Conservation (phyloP, 2,888 invertebrate genomes). For the Azorinus chamasolen region DNA sequence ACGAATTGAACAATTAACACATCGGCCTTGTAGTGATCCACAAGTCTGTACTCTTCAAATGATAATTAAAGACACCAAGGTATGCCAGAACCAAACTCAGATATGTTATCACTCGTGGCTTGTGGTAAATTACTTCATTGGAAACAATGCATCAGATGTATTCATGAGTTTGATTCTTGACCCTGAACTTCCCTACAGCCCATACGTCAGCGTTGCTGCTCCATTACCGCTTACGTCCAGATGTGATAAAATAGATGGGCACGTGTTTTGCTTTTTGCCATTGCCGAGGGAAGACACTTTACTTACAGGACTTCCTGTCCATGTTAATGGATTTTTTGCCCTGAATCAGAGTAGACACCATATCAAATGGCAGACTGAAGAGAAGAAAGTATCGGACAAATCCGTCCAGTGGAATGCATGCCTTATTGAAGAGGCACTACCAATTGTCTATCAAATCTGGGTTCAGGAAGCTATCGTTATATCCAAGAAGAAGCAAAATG, state of each 20-base stretch:
- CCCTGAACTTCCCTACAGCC: conserved; percentile 32
- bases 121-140: conserved; percentile 47
- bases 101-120: conserved; percentile 13
- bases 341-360: conserved; percentile 81
- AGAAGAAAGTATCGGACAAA: conserved; percentile 64
- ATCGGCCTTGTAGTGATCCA: background rate
- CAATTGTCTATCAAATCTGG: conserved; percentile 61
- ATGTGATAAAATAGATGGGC: conserved; percentile 15
- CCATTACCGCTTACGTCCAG: conserved; percentile 1
- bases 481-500: background rate
- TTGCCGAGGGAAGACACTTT: conserved; percentile 75
- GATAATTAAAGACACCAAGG: background rate
- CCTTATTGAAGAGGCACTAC: conserved; percentile 75
- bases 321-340: conserved; percentile 84
- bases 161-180: conserved; percentile 28
- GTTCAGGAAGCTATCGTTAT: background rate
- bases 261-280: conserved; percentile 79
- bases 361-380: conserved; percentile 81
- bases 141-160: conserved; percentile 24
- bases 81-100: background rate
- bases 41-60: background rate
- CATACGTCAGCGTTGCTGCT: conserved; percentile 44
- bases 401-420: conserved; percentile 77
- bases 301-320: conserved; percentile 81
- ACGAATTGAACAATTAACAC: background rate